Base-by-base conservation (phyloP, 2,888 invertebrate species). In the Mimachlamys varia region DNA sequence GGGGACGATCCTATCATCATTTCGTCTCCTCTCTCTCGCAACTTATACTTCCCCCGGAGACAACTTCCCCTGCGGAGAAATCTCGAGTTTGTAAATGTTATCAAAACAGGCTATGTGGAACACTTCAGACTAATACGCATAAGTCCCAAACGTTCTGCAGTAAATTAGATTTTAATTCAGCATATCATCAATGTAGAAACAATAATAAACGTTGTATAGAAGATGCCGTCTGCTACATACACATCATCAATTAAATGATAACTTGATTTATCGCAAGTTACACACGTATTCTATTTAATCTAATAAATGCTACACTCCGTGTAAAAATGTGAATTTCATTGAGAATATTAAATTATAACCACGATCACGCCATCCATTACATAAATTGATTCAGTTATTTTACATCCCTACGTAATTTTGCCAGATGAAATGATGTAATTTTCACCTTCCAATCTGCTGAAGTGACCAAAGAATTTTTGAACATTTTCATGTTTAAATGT, bases 151-250 rank as follows among this genome's bases (percentile, higher is more conserved):
- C 33, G 76, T 76, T 76, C 76, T 33, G 76, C 33, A 33, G 76
- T 76, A 76, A 76, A 76, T 76, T 76, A 76, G 76, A 33, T 76
- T 76, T 76, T 76, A 76, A 76, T 76, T 76, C 76, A 76, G 76
- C 33, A 22, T 33, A 33, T 76, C 13, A 76, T 76, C 27, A 76
- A 3, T 22, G 33, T 27, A 33, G 76, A 27, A 76, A 12, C 76
- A 76, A 76, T 22, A 76, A 76, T 27, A 76, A 33, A 27, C 33
- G 76, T 33, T 27, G 22, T 12, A n/a, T 62, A 76, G 76, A 76
- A 27, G 27, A 10, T 76, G 76, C 76, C 0, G 76, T 76, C 76
- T 76, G 76, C 76, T 76, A 7, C 76, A 7, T 7, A 7, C 27
- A 33, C 33, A 76, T 76, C 27, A 76, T 76, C 76, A 27, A 27